phyloP scores from a whole-genome alignment of 2,888 invertebrate genomes.

The Clunio marinus region DNA sequence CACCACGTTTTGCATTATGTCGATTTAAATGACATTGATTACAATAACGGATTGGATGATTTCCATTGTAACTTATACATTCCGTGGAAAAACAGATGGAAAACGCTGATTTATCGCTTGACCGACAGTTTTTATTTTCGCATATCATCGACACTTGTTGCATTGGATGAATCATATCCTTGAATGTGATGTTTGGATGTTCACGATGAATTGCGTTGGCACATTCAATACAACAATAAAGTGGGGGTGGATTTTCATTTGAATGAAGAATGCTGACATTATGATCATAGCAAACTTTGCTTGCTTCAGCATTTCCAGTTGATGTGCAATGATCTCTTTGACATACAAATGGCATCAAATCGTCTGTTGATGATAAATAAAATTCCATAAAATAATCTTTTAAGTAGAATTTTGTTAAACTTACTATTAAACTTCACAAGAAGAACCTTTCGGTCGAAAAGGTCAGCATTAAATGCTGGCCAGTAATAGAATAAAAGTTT shows the following conservation, averaged over 20 bases:
- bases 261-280: constrained; percentile 83
- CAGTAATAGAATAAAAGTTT: constrained; percentile 98
- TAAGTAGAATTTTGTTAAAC: constrained; percentile 42
- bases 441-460: constrained; percentile 83
- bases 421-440: constrained; percentile 83
- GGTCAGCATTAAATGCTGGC: constrained; percentile 94
- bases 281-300: constrained; percentile 92
- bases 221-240: constrained; percentile 94
- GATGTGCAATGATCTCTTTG: constrained; percentile 90
- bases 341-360: constrained; percentile 76
- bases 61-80: constrained; percentile 93
- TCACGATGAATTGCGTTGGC: constrained; percentile 87
- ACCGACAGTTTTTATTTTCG: constrained; percentile 95
- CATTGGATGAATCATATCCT: constrained; percentile 86
- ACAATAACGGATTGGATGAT: constrained; percentile 92
- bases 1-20: constrained; percentile 81
- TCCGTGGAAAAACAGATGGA: constrained; percentile 96
- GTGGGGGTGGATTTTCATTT: constrained; percentile 84
- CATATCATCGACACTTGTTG: constrained; percentile 92
- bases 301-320: constrained; percentile 78
- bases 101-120: constrained; percentile 84
- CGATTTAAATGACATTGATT: constrained; percentile 83
- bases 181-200: constrained; percentile 78
- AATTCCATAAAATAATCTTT: constrained; percentile 33
- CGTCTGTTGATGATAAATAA: constrained; percentile 53